Percentiles rank a stretch among this genome's conserved stretches.
phyloP scores from a whole-genome alignment of 2,888 invertebrate species.

The Cephus runcator region DNA sequence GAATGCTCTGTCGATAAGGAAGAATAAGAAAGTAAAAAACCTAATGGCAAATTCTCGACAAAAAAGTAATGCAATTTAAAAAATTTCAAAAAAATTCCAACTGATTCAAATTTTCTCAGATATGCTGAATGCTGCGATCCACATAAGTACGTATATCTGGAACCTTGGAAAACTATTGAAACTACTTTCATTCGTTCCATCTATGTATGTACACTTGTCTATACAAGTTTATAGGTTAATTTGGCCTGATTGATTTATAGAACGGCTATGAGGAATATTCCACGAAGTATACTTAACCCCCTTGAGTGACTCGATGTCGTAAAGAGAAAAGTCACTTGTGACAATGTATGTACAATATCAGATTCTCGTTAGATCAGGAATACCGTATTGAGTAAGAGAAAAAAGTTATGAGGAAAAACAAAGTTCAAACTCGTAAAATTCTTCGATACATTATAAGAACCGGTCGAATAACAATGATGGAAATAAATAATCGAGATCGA shows the following conservation, averaged over 20 bases:
- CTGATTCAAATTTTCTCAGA: too few species aligned
- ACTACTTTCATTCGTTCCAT: not conserved
- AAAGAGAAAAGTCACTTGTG: not conserved
- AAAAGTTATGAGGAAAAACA: not conserved
- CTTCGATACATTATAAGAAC: not conserved
- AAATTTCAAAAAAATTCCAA: too few species aligned
- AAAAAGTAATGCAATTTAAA: too few species aligned
- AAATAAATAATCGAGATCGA: not conserved
- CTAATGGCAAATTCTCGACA: not conserved
- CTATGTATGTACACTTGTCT: not conserved
- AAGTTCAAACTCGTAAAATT: not conserved
- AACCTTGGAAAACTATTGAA: not conserved
- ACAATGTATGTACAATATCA: not conserved
- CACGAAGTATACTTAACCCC: not conserved
- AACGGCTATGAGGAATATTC: not conserved
- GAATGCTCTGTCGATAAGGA: too few species aligned
- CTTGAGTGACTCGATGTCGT: not conserved
- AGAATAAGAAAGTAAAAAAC: not conserved
- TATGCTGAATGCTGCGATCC: not conserved
- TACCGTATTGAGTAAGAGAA: not conserved
- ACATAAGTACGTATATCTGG: not conserved
- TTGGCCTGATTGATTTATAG: not conserved
- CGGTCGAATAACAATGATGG: not conserved
- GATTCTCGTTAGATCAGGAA: not conserved
- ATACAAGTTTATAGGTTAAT: not conserved